A percentile compares a stretch with the other conserved stretches of the same genome.
Evolutionary conservation across 2,113 vertebrate species (phyloP).

Genomic region (Tragelaphus imberbis): DNA sequence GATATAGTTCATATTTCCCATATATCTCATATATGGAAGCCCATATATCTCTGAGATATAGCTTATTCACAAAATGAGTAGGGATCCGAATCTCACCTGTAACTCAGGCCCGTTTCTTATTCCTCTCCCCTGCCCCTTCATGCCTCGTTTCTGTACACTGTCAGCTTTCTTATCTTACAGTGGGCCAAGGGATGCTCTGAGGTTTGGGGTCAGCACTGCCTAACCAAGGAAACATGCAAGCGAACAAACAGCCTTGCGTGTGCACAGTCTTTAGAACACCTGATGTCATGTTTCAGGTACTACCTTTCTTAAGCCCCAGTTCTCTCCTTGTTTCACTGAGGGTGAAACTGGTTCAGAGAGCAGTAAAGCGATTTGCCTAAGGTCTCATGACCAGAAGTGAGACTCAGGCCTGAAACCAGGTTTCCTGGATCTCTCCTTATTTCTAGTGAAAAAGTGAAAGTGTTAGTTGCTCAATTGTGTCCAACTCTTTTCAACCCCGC

Average conservation of each 20-base stretch:
- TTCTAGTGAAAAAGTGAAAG: background rate
- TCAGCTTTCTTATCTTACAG: background rate
- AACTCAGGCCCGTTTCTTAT: background rate
- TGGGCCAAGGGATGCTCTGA: background rate
- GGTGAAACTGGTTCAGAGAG: background rate
- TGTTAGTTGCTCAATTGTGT: background rate
- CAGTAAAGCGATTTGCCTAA: background rate
- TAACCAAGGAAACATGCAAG: background rate
- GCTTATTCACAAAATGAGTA: background rate
- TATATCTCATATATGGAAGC: background rate
- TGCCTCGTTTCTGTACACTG: rapidly evolving
- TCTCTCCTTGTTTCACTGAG: background rate
- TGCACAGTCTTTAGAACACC: background rate
- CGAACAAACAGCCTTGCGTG: background rate
- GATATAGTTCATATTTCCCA: background rate
- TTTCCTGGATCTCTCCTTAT: background rate
- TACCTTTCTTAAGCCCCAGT: background rate
- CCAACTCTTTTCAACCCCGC: background rate
- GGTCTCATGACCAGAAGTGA: background rate
- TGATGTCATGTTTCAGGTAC: background rate
- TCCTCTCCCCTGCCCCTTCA: background rate
- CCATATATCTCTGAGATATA: background rate
- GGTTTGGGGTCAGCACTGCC: background rate
- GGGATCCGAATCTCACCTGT: background rate
- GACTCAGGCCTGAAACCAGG: background rate